Percentiles rank a stretch among this genome's conserved stretches.
Evolutionary conservation across 2,113 vertebrate genomes (phyloP).

Genomic region (Varanus komodoensis): DNA sequence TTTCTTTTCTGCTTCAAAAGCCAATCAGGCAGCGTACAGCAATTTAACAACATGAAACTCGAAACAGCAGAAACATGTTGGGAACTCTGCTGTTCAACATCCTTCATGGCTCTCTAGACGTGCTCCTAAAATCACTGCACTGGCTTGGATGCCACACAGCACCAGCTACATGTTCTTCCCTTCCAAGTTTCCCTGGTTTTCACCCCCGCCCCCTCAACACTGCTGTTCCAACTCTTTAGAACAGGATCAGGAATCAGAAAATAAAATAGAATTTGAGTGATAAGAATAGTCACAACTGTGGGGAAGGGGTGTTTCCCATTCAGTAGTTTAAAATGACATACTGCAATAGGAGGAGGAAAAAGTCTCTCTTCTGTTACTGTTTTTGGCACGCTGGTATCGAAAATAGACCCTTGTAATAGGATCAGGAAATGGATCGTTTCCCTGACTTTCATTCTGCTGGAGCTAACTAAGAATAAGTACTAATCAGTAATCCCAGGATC

Average conservation of each 20-base stretch:
- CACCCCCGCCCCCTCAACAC: not conserved
- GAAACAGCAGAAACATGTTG: too few relatives aligned
- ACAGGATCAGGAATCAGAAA: not conserved
- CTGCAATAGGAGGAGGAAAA: not conserved
- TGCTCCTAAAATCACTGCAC: not conserved
- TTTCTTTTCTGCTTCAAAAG: too few relatives aligned
- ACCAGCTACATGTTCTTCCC: not conserved
- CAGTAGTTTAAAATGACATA: not conserved
- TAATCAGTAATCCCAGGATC: slow-evolving; percentile 8
- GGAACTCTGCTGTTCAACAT: not conserved
- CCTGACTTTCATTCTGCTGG: rapidly evolving
- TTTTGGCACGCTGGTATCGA: not conserved
- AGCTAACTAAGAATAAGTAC: slow-evolving; percentile 21
- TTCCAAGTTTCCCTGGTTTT: not conserved
- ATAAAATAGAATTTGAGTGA: not conserved
- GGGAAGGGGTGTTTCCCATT: not conserved
- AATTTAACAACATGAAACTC: too few relatives aligned
- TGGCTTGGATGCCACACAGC: not conserved
- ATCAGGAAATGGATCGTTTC: not conserved
- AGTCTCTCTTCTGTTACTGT: not conserved
- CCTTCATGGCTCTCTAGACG: not conserved
- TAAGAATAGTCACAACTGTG: not conserved
- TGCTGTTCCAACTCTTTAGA: not conserved
- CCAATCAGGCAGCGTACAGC: too few relatives aligned
- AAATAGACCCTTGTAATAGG: not conserved